A percentile compares a stretch with the other conserved stretches of the same genome.
Conservation (phyloP, 2,113 vertebrate species). For the Percopsis transmontana region DNA sequence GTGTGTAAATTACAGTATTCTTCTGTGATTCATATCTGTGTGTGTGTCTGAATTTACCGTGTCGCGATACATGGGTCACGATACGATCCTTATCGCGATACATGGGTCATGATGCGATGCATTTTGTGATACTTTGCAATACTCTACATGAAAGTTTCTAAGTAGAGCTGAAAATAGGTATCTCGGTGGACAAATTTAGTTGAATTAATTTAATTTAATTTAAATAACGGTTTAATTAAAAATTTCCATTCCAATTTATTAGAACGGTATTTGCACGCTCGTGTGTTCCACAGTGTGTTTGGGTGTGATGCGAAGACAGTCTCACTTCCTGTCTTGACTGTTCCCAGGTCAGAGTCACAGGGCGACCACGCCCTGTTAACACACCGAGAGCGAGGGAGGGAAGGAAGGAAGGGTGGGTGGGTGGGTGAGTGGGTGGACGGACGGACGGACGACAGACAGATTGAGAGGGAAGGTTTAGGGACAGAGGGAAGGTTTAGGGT, state of each 20-base stretch:
- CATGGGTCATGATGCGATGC: too few relatives aligned
- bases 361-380: constrained; percentile 30
- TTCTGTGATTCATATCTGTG: neutral
- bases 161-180: too few relatives aligned
- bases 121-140: too few relatives aligned
- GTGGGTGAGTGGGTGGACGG: neutral
- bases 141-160: too few relatives aligned
- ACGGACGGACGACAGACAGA: neutral
- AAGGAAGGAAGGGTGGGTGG: neutral
- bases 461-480: neutral
- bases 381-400: neutral
- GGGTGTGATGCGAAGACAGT: constrained; percentile 56
- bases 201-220: too few relatives aligned
- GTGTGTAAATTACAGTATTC: neutral
- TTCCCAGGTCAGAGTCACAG: constrained; percentile 54
- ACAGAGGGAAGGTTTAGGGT: too few relatives aligned
- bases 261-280: constrained; percentile 20
- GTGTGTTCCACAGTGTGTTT: constrained; percentile 44
- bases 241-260: too few relatives aligned
- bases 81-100: too few relatives aligned
- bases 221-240: too few relatives aligned
- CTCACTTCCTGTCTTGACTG: constrained; percentile 62
- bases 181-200: too few relatives aligned
- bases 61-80: too few relatives aligned
- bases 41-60: constrained; percentile 12